Percentiles rank a stretch among this genome's conserved stretches.
Conservation (phyloP, 2,797 vertebrate genomes). For the Graptemys geographica region DNA sequence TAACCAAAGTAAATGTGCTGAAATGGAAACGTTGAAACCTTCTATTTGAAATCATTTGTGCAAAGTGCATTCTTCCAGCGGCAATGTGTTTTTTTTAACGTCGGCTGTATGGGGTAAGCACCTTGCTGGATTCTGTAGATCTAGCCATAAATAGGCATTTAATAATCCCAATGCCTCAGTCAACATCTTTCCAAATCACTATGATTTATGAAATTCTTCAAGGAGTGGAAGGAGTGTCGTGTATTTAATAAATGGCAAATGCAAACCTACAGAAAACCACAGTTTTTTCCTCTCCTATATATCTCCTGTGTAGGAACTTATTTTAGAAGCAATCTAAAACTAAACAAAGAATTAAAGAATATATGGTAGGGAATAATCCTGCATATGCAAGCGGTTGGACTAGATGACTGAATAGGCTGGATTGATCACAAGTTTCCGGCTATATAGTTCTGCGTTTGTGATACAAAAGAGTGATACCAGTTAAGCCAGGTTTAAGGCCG, state of each 20-base stretch:
- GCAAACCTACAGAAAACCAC: background rate
- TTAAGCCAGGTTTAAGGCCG: background rate
- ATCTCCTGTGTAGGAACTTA: background rate
- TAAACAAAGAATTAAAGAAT: background rate
- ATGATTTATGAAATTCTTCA: constrained; percentile 27
- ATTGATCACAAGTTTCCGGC: background rate
- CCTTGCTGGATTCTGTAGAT: constrained; percentile 37
- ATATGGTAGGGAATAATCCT: background rate
- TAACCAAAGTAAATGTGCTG: constrained; percentile 50
- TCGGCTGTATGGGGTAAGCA: constrained; percentile 25
- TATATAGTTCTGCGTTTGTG: background rate
- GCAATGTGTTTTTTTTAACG: constrained; percentile 52
- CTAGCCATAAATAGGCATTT: constrained; percentile 35
- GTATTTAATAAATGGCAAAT: constrained; percentile 53
- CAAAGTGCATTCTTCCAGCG: constrained; percentile 51
- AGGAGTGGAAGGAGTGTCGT: constrained; percentile 34
- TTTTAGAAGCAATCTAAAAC: constrained; percentile 10
- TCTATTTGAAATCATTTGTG: constrained; percentile 56
- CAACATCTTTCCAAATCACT: constrained; percentile 45
- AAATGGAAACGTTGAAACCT: constrained; percentile 49
- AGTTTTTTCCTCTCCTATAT: background rate
- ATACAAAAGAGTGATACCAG: background rate
- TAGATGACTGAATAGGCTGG: background rate
- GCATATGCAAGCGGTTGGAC: background rate
- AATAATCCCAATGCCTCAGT: constrained; percentile 33